Percentiles rank a stretch among this genome's conserved stretches.
phyloP scores from a whole-genome alignment of 2,113 vertebrate genomes.

The Tetrax tetrax region DNA sequence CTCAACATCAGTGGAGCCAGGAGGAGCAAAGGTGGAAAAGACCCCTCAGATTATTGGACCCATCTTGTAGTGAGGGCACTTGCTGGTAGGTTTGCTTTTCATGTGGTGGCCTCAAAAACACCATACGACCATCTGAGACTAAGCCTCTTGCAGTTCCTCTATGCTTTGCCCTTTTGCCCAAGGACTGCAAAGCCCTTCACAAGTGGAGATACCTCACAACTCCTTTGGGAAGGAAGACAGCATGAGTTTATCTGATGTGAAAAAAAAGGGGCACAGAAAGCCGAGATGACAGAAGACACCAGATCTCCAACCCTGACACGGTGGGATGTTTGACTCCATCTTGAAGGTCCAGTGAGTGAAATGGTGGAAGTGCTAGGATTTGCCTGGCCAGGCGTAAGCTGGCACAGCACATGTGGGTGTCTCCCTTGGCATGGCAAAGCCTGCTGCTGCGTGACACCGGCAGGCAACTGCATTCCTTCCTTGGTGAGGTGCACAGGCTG shows the following conservation, averaged over 20 bases:
- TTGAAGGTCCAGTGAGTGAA: not conserved
- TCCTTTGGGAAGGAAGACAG: not conserved
- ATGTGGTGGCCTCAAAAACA: not conserved
- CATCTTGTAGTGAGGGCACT: not conserved
- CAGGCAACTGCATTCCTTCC: not conserved
- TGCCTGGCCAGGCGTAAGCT: not conserved
- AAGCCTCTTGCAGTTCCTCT: not conserved
- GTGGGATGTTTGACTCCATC: not conserved
- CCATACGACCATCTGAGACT: not conserved
- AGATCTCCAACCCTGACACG: not conserved
- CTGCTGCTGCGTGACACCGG: not conserved
- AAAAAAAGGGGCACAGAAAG: not conserved
- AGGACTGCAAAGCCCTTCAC: not conserved
- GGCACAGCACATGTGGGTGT: not conserved
- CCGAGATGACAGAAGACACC: not conserved
- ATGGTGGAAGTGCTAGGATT: not conserved
- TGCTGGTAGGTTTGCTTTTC: not conserved
- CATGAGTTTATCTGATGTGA: not conserved
- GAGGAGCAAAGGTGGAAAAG: not conserved
- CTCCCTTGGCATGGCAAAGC: not conserved
- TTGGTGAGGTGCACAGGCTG: fast-evolving
- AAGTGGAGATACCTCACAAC: not conserved
- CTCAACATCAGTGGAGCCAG: not conserved
- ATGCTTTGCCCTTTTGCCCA: not conserved
- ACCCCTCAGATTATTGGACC: not conserved